phyloP scores from a whole-genome alignment of 2,888 invertebrate species.

The Pheosia tremula region DNA sequence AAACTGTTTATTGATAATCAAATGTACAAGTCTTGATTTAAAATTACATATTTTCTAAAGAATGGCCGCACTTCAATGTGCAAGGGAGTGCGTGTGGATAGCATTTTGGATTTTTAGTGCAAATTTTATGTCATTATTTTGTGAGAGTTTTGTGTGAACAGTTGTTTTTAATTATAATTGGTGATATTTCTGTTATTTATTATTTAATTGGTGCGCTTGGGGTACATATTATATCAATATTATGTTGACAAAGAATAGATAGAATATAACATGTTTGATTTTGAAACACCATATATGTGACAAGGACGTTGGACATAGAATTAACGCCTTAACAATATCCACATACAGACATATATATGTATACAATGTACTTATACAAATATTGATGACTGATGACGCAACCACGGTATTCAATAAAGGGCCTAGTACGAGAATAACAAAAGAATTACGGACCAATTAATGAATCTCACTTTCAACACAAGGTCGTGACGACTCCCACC shows the following conservation, averaged over 20 bases:
- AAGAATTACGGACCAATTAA: slow-evolving; percentile 47
- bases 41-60: no score
- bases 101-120: slow-evolving; percentile 50
- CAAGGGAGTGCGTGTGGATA: slow-evolving; percentile 28
- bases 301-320: no score
- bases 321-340: no score
- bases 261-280: no score
- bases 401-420: slow-evolving; percentile 38
- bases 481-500: slow-evolving; percentile 62
- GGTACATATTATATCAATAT: no score
- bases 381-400: slow-evolving; percentile 17
- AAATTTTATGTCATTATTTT: slow-evolving; percentile 55
- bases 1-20: no score
- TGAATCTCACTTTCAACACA: slow-evolving; percentile 63
- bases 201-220: neutral
- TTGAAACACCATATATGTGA: no score
- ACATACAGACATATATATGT: neutral
- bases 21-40: no score
- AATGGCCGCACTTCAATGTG: slow-evolving; percentile 11
- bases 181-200: neutral
- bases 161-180: neutral
- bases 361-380: neutral
- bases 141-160: slow-evolving; percentile 29
- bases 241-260: no score
- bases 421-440: slow-evolving; percentile 44